Percentiles rank a stretch among this genome's conserved stretches.
Evolutionary conservation across 1,140 invertebrate species (phyloP).

Genomic region (Leptinotarsa defecta): DNA sequence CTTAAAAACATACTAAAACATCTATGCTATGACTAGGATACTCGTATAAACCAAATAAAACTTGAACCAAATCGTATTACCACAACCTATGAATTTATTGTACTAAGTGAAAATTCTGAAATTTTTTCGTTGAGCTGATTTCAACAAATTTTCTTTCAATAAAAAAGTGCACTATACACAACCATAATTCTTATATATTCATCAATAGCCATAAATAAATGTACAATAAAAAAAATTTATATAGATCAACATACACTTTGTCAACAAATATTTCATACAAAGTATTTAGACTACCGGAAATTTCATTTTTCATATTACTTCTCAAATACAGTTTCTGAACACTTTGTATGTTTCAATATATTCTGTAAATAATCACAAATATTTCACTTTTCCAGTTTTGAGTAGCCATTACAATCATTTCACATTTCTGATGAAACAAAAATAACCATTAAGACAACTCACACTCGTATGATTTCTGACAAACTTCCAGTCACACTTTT

Average conservation of each 20-base stretch:
- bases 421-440: conserved; percentile 26
- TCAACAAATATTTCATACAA: background rate
- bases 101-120: conserved; percentile 22
- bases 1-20: conserved; percentile 34
- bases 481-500: conserved; percentile 26
- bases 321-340: background rate
- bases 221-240: background rate
- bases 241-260: conserved; percentile 3
- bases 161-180: conserved; percentile 35
- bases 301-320: no score
- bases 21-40: conserved; percentile 24
- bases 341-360: background rate
- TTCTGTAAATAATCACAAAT: background rate
- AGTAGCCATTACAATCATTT: conserved; percentile 34
- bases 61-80: conserved; percentile 7
- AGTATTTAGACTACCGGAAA: background rate
- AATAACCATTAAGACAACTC: conserved; percentile 24
- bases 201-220: background rate
- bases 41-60: conserved; percentile 18
- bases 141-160: conserved; percentile 17
- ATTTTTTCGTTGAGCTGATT: conserved; percentile 30
- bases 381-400: background rate
- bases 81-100: conserved; percentile 32
- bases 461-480: conserved; percentile 25
- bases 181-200: conserved; percentile 27